Evolutionary conservation across 2,888 invertebrate genomes (phyloP).

Genomic region (Sesia bembeciformis): DNA sequence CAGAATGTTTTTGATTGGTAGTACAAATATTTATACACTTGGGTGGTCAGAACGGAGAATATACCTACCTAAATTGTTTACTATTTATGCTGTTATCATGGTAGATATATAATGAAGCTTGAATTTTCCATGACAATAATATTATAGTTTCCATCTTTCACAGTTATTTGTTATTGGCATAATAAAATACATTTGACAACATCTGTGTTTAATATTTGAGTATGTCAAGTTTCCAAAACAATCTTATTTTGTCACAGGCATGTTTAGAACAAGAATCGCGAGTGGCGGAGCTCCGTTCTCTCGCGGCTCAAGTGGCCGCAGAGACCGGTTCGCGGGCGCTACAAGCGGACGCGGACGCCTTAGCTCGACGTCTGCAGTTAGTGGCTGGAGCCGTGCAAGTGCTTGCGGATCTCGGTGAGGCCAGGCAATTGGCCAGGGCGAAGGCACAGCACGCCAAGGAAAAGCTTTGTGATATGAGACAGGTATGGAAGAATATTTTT

Average conservation of each 20-base stretch:
- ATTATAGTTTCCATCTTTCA: too few species aligned
- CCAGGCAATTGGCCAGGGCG: slow-evolving; percentile 74
- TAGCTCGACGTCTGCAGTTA: slow-evolving; percentile 83
- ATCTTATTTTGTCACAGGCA: slow-evolving; percentile 62
- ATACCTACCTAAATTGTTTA: too few species aligned
- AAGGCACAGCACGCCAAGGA: slow-evolving; percentile 77
- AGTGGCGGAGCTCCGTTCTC: slow-evolving; percentile 81
- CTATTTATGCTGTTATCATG: too few species aligned
- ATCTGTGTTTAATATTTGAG: too few species aligned
- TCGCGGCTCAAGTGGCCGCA: slow-evolving; percentile 85
- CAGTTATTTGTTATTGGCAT: too few species aligned
- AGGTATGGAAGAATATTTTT: slow-evolving; percentile 59
- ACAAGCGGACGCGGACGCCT: slow-evolving; percentile 84
- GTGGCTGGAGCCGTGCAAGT: slow-evolving; percentile 83
- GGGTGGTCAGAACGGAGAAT: too few species aligned
- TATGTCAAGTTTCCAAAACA: too few species aligned
- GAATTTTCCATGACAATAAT: too few species aligned
- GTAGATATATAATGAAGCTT: too few species aligned
- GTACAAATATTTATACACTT: too few species aligned
- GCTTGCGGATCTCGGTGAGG: slow-evolving; percentile 85
- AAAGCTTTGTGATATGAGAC: slow-evolving; percentile 82
- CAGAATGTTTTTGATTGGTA: too few species aligned
- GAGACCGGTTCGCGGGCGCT: slow-evolving; percentile 85
- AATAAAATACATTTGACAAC: too few species aligned
- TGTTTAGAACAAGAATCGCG: slow-evolving; percentile 85